Conservation (phyloP, 2,797 vertebrate genomes). For the Loris lydekkerianus region DNA sequence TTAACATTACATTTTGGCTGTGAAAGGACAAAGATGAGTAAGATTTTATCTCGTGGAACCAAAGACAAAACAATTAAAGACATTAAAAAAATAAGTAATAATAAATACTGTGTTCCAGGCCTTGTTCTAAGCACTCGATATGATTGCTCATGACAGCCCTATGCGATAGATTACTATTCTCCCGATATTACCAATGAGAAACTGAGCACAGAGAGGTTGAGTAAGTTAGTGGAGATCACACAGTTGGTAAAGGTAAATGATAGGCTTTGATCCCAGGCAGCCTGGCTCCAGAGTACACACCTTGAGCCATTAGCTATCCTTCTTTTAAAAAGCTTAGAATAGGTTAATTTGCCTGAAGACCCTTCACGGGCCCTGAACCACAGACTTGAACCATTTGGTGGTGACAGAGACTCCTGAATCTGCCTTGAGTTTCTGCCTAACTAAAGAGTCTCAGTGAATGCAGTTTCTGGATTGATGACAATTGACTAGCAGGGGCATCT, state of each 20-base stretch:
- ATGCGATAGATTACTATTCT: background rate
- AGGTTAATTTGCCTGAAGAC: background rate
- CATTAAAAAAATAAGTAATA: background rate
- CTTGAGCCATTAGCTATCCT: background rate
- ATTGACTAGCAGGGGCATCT: background rate
- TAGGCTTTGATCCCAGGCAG: background rate
- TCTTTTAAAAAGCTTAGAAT: background rate
- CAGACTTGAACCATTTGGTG: background rate
- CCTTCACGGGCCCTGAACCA: background rate
- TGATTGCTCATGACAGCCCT: background rate
- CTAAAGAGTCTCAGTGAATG: background rate
- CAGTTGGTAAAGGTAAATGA: background rate
- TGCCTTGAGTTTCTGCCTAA: accelerated
- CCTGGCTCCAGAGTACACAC: background rate
- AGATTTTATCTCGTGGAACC: background rate
- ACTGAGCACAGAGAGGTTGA: background rate
- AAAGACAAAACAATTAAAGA: background rate
- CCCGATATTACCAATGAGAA: background rate
- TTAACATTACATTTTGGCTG: background rate
- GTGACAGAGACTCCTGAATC: background rate
- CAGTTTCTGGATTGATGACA: background rate
- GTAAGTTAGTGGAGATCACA: background rate
- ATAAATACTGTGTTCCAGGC: background rate
- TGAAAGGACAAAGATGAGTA: background rate
- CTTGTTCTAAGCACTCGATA: background rate